A percentile compares a stretch with the other conserved stretches of the same genome.
Evolutionary conservation across 2,888 invertebrate genomes (phyloP).

Genomic region (Lamproptera curius): DNA sequence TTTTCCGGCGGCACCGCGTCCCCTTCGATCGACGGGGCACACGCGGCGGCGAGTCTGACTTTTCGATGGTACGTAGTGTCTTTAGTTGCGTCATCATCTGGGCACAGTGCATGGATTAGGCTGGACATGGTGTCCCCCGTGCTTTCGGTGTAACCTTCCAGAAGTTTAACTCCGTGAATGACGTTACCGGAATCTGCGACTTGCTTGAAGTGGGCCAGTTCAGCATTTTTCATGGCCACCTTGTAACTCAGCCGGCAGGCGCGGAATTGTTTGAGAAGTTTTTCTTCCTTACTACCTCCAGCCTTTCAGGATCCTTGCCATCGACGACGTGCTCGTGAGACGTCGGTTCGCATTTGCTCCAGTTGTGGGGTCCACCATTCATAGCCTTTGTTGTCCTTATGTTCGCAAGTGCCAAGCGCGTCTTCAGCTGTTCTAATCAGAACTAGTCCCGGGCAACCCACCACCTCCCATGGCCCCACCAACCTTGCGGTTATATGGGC

Average conservation of each 20-base stretch:
- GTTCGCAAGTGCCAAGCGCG: background rate
- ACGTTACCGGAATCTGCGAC: background rate
- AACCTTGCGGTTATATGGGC: too few relatives aligned
- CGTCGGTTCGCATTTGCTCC: background rate
- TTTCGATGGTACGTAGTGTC: background rate
- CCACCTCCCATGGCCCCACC: too few relatives aligned
- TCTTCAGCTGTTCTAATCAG: background rate
- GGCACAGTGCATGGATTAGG: background rate
- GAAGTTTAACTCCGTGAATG: background rate
- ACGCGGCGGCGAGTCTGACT: background rate
- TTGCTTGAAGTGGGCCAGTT: background rate
- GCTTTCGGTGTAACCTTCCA: background rate
- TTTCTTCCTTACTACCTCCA: background rate
- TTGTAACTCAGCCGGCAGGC: background rate
- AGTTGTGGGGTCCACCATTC: conserved; percentile 2
- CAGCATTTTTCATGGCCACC: background rate
- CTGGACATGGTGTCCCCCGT: background rate
- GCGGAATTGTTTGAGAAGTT: background rate
- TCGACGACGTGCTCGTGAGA: background rate
- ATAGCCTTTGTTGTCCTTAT: background rate
- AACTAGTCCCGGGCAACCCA: background rate
- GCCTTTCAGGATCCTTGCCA: background rate
- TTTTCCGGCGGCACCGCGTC: conserved; percentile 19
- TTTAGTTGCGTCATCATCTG: background rate
- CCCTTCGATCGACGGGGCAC: conserved; percentile 7